Conservation (phyloP, 2,113 vertebrate genomes). For the Spermophilus dauricus region DNA sequence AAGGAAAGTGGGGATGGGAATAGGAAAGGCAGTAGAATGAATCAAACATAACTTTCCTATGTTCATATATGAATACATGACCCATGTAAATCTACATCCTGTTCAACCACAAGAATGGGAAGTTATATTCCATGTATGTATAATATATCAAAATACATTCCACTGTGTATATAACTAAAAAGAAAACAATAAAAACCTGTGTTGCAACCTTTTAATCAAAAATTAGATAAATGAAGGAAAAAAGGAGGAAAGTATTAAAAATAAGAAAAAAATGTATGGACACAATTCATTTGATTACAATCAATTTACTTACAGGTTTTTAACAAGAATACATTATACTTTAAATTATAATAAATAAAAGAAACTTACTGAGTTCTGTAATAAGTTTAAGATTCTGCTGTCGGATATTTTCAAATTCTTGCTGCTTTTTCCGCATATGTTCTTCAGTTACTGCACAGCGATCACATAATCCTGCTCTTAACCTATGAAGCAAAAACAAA, state of each 20-base stretch:
- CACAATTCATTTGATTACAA: slow-evolving; percentile 38
- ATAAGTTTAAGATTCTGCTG: slow-evolving; percentile 93
- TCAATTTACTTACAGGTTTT: slow-evolving; percentile 48
- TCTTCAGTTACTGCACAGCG: slow-evolving; percentile 94
- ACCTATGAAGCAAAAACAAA: slow-evolving; percentile 86
- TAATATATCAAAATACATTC: too few species aligned
- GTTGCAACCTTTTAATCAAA: too few species aligned
- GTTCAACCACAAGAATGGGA: too few species aligned
- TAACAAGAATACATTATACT: slow-evolving; percentile 34
- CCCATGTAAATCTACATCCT: too few species aligned
- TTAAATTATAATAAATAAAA: slow-evolving; percentile 53
- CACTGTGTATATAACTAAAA: too few species aligned
- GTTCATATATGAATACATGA: too few species aligned
- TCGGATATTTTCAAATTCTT: slow-evolving; percentile 92
- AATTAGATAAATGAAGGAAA: too few species aligned
- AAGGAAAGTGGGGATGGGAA: too few species aligned
- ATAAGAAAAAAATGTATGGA: slow-evolving; percentile 32
- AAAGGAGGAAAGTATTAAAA: background rate
- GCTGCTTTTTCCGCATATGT: slow-evolving; percentile 92
- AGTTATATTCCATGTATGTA: too few species aligned
- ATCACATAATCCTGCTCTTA: slow-evolving; percentile 93
- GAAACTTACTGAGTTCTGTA: slow-evolving; percentile 94
- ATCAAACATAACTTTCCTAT: too few species aligned
- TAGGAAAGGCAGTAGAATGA: too few species aligned
- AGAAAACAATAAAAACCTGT: too few species aligned